These are phyloP conservation scores for Acridotheres tristis DNA, from an alignment of 2,797 vertebrate genomes.

Conservation along the genomic window DNA sequence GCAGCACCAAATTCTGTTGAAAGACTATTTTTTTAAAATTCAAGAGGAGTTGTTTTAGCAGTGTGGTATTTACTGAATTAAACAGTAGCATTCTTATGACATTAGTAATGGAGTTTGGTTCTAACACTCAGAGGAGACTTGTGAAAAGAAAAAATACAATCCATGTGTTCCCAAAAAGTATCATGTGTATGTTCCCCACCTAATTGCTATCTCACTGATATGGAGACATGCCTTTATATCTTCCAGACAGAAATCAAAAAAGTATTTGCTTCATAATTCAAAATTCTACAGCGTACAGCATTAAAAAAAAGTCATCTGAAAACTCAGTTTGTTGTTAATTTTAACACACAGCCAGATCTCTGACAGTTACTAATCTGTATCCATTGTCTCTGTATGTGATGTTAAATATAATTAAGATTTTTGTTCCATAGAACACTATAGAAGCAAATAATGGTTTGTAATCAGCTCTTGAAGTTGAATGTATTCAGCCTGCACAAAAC, in stretches of 20 bases:
- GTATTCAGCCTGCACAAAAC: neutral
- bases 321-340: neutral
- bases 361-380: neutral
- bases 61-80: neutral
- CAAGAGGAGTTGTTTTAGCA: neutral
- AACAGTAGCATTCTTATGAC: neutral
- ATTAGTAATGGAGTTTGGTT: neutral
- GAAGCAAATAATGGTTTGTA: neutral
- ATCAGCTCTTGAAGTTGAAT: neutral
- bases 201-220: neutral
- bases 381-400: fast-evolving
- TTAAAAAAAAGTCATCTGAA: neutral
- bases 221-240: neutral
- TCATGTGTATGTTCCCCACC: neutral
- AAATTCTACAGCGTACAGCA: neutral
- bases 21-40: neutral
- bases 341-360: neutral
- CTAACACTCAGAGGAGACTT: neutral
- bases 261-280: neutral
- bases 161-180: neutral
- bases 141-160: neutral
- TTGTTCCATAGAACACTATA: neutral
- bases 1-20: neutral
- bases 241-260: neutral
- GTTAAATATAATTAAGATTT: neutral